phyloP scores from a whole-genome alignment of 1,140 invertebrate genomes.

The Cyclargus thomasi region DNA sequence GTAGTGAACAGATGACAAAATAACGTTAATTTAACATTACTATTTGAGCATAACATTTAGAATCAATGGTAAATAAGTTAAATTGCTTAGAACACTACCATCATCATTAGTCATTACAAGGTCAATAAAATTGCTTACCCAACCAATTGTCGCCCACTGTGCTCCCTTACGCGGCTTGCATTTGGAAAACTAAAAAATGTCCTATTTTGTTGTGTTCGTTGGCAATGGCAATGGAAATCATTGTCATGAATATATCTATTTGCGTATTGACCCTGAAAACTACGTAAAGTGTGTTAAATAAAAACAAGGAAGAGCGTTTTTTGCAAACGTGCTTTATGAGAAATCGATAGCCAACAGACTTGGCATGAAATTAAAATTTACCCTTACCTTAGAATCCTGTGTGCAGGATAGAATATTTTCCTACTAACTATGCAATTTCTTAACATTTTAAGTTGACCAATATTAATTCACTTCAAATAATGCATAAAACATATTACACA shows the following conservation, averaged over 20 bases:
- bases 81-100: too few species aligned
- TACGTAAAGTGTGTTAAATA: conserved; percentile 28
- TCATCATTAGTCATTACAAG: neutral
- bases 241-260: conserved; percentile 47
- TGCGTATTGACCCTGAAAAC: conserved; percentile 71
- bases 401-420: neutral
- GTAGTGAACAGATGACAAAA: too few species aligned
- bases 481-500: neutral
- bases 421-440: neutral
- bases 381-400: conserved; percentile 14
- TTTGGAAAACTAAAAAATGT: conserved; percentile 61
- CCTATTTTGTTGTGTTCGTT: conserved; percentile 40
- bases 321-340: conserved; percentile 6
- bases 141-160: conserved; percentile 81
- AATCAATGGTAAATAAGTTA: too few species aligned
- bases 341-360: neutral
- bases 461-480: neutral
- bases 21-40: too few species aligned
- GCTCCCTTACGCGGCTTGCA: conserved; percentile 75
- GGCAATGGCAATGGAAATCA: conserved; percentile 48
- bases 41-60: too few species aligned
- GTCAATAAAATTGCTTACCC: conserved; percentile 74
- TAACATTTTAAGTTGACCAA: neutral
- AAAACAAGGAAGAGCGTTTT: conserved; percentile 10
- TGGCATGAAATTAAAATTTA: neutral